Evolutionary conservation across 2,888 invertebrate species (phyloP), one percentile per base, ranked within the genome.

Genomic region (Embidobia sp.): DNA sequence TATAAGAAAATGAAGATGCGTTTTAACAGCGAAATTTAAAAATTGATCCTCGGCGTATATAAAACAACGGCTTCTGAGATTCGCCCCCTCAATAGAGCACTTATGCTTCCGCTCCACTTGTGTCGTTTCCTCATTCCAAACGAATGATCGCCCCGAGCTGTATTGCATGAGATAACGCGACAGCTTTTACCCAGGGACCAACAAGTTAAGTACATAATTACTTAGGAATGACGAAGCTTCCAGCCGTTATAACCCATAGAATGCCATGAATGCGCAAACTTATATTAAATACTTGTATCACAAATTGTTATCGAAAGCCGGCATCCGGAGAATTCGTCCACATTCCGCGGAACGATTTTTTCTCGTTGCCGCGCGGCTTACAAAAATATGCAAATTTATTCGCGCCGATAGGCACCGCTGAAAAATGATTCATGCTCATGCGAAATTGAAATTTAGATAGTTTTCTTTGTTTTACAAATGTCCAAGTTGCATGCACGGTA

Each of bases 121-220:
- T 40, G 31, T 18, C 19, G 48, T 37, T 67, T 67, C 51, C 59
- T 61, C 63, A 48, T 66, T 77, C 72, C 51, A 37, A 64, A 73
- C 48, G 69, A 77, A 77, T 44, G 77, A 77, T 77, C 63, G 73
- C 77, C 73, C 40, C 33, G 59, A 80, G 82, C 78, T 79, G 80
- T 78, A 78, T 78, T 79, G 70, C 74, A 73, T 78, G 79, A 82
- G 85, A 84, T 84, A 85, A 84, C 84, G 82, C 80, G 73, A 64
- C 79, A 72, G 78, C 82, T 64, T 70, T 70, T 48, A 57, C 77
- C 77, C 70, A 79, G 78, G 84, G 85, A 82, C 79, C 79, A 84
- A 83, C 83, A 86, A 87, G 82, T 86, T 87, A 86, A 86, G 81
- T 85, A 84, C 83, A 82, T 86, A 87, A 87, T 87, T 86, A 87